A percentile compares a stretch with the other conserved stretches of the same genome.
Evolutionary conservation across 1,140 invertebrate genomes (phyloP).

Genomic region (Anadara kagoshimensis): DNA sequence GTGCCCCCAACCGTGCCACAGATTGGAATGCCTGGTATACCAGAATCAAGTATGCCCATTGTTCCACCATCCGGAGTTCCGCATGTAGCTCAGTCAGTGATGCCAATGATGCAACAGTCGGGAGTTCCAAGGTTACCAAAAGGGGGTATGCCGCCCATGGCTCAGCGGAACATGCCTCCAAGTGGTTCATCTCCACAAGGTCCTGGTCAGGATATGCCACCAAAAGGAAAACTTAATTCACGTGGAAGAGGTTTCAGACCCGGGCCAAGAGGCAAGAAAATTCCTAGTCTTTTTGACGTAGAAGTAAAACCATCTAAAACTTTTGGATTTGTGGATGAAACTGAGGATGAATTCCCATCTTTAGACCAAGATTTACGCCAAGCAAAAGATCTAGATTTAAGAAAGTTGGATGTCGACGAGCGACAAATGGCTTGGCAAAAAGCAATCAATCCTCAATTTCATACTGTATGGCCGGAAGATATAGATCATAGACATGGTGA

Average conservation of each 20-base stretch:
- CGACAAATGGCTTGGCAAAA: neutral
- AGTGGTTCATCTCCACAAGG: neutral
- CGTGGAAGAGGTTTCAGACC: neutral
- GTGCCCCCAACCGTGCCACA: no score
- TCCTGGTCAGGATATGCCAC: neutral
- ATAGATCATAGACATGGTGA: conserved; percentile 15
- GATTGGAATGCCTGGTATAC: no score
- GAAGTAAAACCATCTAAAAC: conserved; percentile 14
- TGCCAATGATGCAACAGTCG: neutral
- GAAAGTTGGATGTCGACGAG: conserved; percentile 25
- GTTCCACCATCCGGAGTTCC: no score
- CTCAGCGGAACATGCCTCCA: neutral
- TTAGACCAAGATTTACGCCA: conserved; percentile 13
- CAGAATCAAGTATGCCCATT: no score
- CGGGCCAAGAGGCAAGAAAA: conserved; percentile 12
- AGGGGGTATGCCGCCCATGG: neutral
- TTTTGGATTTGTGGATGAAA: neutral
- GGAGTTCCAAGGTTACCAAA: neutral
- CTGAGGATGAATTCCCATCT: neutral
- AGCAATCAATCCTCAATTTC: neutral
- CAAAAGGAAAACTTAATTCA: neutral
- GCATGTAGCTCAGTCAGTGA: neutral
- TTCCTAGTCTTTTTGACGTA: conserved; percentile 17
- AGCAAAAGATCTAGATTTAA: conserved; percentile 31
- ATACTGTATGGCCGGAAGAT: neutral